Percentiles rank a stretch among this genome's conserved stretches.
phyloP scores from a whole-genome alignment of 1,140 invertebrate genomes.

The Trichomalopsis sarcophagae region DNA sequence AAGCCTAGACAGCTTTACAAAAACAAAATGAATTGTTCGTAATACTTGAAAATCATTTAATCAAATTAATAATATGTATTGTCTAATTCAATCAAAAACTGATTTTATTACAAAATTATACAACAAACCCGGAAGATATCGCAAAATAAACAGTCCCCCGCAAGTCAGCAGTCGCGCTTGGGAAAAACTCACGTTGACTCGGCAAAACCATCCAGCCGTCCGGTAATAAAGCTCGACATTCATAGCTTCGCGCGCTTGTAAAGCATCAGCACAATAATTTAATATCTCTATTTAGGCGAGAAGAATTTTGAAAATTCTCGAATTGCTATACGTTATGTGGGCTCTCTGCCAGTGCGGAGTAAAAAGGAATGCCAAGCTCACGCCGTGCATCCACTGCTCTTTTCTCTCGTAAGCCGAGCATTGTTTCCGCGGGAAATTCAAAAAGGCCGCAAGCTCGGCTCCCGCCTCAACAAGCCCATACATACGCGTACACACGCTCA shows the following conservation, averaged over 20 bases:
- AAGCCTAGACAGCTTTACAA: too few species aligned
- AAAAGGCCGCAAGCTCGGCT: neutral
- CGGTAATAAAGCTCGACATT: neutral
- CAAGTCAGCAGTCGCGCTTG: neutral
- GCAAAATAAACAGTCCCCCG: too few species aligned
- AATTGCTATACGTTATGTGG: neutral
- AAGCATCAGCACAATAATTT: neutral
- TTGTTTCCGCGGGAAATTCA: slow-evolving; percentile 42
- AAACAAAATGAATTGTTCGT: too few species aligned
- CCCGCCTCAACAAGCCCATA: neutral
- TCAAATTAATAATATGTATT: too few species aligned
- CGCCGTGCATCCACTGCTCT: neutral
- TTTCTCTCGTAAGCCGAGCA: neutral
- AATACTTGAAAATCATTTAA: too few species aligned
- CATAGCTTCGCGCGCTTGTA: neutral
- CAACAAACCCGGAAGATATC: too few species aligned
- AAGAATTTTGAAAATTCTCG: slow-evolving; percentile 26
- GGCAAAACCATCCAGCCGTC: neutral
- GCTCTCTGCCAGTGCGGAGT: slow-evolving; percentile 9
- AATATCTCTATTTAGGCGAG: slow-evolving; percentile 29
- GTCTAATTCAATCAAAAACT: too few species aligned
- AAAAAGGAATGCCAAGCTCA: slow-evolving; percentile 3
- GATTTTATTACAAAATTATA: too few species aligned
- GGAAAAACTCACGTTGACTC: too few species aligned
- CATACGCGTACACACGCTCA: neutral